Conservation (phyloP, 1,140 invertebrate genomes). For the Cyphomyrmex costatus region DNA sequence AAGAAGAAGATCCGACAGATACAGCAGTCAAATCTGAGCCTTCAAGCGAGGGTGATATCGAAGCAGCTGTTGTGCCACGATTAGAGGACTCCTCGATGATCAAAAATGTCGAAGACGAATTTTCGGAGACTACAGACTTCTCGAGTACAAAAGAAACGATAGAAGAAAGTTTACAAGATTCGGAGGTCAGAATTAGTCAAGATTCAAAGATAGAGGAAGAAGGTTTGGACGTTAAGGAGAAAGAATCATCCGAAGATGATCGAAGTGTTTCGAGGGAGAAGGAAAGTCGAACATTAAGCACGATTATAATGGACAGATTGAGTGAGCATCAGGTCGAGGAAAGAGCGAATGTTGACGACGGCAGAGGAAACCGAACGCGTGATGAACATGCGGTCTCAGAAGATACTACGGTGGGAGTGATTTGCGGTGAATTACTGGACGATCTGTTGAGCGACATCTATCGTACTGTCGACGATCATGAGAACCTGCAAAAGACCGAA, state of each 20-base stretch:
- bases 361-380: conserved; percentile 30
- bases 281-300: conserved; percentile 72
- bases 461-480: conserved; percentile 68
- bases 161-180: not conserved
- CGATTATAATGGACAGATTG: conserved; percentile 81
- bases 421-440: conserved; percentile 78
- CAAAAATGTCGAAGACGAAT: conserved; percentile 18
- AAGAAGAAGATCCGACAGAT: conserved; percentile 58
- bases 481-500: conserved; percentile 44
- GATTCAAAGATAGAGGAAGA: conserved; percentile 1
- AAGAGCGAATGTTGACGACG: conserved; percentile 27
- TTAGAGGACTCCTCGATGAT: conserved; percentile 49
- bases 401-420: conserved; percentile 68
- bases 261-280: conserved; percentile 48
- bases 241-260: not conserved
- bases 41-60: conserved; percentile 77
- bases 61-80: conserved; percentile 72
- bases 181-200: not conserved
- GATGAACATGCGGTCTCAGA: conserved; percentile 27
- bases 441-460: conserved; percentile 79
- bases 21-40: conserved; percentile 70
- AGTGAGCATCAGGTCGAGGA: conserved; percentile 72
- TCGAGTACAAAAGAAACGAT: not conserved
- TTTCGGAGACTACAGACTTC: not conserved
- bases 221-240: not conserved